Evolutionary conservation across 2,113 vertebrate species (phyloP), one percentile per base, ranked within the genome.

Genomic region (Tetrax tetrax): DNA sequence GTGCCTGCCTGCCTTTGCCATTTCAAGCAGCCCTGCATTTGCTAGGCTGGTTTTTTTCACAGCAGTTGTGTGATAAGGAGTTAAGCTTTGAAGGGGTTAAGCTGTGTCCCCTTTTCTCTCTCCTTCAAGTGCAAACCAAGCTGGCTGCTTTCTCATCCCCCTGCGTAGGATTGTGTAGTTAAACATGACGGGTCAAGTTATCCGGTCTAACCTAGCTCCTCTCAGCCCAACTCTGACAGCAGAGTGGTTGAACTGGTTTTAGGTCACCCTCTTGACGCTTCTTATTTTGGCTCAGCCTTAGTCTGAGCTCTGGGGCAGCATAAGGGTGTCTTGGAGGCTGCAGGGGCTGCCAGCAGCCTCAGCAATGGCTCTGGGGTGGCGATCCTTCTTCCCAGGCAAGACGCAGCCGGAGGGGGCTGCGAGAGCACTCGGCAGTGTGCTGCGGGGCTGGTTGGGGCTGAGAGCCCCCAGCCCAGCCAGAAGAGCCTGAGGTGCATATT

Each of bases 121-220:
- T 41, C 21, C 29, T 13, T 10, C 0, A 0, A 27, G 69, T 8
- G 4, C 31, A 25, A 83, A 65, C 3, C 3, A 7, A 68, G 38
- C 41, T 86, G 48, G 38, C 41, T 86, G 48, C 63, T 88, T 41
- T 76, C 70, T 70, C 85, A 53, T 19, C 24, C 59, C 50, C 14
- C 41, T 43, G 1, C 10, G 50, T 27, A 1, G 3, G 53, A 50
- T 7, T 50, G 14, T 0, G 0, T 0, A 1, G 33, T 56, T 69
- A 48, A 89, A 94, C 76, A 80, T 51, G 89, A 90, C 0, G 0
- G 71, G 59, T 83, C 86, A 72, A 27, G 86, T 90, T 83, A 61
- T 27, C 57, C 1, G 2, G 24, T 59, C 54, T 76, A 71, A 38
- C 37, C 47, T 53, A 10, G 61, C 27, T 88, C 51, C 75, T 75